Evolutionary conservation across 2,113 vertebrate species (phyloP).

Genomic region (Cryptotis parvus): DNA sequence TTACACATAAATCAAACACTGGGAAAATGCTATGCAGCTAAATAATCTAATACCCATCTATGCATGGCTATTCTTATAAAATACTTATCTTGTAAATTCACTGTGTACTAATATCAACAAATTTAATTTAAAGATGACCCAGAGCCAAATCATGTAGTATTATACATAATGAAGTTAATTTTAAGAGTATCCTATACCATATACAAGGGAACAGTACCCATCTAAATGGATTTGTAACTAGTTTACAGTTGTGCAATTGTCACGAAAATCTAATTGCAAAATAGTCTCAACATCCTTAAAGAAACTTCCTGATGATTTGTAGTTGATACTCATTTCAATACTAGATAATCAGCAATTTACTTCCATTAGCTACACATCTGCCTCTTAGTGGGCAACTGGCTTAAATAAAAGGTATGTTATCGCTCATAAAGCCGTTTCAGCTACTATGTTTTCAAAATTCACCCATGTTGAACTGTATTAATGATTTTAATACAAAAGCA

Average conservation of each 20-base stretch:
- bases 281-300: neutral
- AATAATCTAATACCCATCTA: conserved; percentile 75
- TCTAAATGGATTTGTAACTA: neutral
- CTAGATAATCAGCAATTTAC: neutral
- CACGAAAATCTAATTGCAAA: neutral
- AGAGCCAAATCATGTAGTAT: conserved; percentile 61
- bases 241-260: neutral
- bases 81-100: conserved; percentile 38
- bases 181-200: conserved; percentile 21
- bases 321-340: neutral
- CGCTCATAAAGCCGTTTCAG: neutral
- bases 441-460: neutral
- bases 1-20: neutral
- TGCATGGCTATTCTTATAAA: conserved; percentile 63
- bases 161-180: neutral
- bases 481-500: too few species aligned
- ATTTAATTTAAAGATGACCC: conserved; percentile 70
- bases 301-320: neutral
- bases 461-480: neutral
- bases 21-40: conserved; percentile 33
- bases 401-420: neutral
- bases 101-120: conserved; percentile 68
- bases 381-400: neutral
- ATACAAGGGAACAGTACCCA: conserved; percentile 54
- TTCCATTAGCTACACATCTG: neutral